phyloP scores from a whole-genome alignment of 2,888 invertebrate species.

The Busseola fusca region DNA sequence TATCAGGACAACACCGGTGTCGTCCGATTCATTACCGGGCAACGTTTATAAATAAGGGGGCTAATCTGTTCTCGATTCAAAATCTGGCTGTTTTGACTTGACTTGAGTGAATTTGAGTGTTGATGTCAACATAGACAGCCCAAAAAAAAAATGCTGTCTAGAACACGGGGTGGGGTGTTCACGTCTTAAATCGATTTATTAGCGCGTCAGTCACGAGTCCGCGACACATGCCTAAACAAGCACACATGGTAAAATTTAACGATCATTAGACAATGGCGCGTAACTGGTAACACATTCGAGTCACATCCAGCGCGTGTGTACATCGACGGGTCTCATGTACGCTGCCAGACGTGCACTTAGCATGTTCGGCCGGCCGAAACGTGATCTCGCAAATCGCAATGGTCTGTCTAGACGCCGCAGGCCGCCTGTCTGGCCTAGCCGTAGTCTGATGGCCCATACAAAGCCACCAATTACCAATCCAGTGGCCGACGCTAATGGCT shows the following conservation, averaged over 20 bases:
- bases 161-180: constrained; percentile 24
- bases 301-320: constrained; percentile 65
- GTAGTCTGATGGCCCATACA: constrained; percentile 74
- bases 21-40: too few species aligned
- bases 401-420: constrained; percentile 83
- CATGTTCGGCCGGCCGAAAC: constrained; percentile 85
- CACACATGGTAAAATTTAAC: constrained; percentile 17
- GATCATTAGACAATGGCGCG: constrained; percentile 26
- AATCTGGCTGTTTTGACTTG: not conserved
- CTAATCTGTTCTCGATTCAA: not conserved
- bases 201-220: not conserved
- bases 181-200: constrained; percentile 29
- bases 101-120: too few species aligned
- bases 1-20: too few species aligned
- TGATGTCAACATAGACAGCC: too few species aligned
- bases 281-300: constrained; percentile 46
- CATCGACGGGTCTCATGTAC: constrained; percentile 67
- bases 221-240: constrained; percentile 15
- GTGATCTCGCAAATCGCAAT: constrained; percentile 84
- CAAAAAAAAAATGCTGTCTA: not conserved
- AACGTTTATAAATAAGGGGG: not conserved
- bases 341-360: constrained; percentile 85
- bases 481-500: constrained; percentile 64
- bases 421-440: constrained; percentile 79
- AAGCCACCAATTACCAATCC: constrained; percentile 79